Percentiles rank a stretch among this genome's conserved stretches.
Evolutionary conservation across 2,888 invertebrate genomes (phyloP).

Genomic region (Apamea monoglypha): DNA sequence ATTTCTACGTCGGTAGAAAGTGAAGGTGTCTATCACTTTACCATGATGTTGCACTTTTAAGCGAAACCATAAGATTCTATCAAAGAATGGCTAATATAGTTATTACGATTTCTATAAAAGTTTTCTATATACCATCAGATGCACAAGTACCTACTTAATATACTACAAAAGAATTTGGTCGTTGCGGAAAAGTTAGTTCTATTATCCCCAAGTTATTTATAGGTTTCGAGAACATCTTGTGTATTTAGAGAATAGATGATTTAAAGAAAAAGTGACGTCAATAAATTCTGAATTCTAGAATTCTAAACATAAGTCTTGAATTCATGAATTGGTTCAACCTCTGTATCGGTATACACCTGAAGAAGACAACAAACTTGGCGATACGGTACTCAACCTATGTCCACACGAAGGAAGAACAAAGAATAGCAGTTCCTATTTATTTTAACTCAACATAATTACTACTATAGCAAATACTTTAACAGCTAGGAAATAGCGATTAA

Average conservation of each 20-base stretch:
- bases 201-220: too few species aligned
- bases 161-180: background rate
- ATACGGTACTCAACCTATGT: background rate
- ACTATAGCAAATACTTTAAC: background rate
- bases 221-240: background rate
- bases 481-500: slow-evolving; percentile 18
- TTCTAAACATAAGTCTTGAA: background rate
- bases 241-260: background rate
- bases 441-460: background rate
- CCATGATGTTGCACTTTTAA: slow-evolving; percentile 48
- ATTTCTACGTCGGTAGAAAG: slow-evolving; percentile 49
- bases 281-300: background rate
- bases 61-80: slow-evolving; percentile 13
- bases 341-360: background rate
- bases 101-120: slow-evolving; percentile 11
- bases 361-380: background rate
- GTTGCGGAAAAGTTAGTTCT: background rate
- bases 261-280: background rate
- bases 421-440: background rate
- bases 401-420: background rate
- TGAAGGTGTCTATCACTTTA: slow-evolving; percentile 9
- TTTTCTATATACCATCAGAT: background rate
- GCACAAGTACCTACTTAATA: background rate
- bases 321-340: background rate
- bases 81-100: slow-evolving; percentile 3